Percentiles rank a stretch among this genome's conserved stretches.
These are phyloP conservation scores for Pseudotriccus pelzelni DNA, from an alignment of 2,797 vertebrate genomes.

Conservation along the genomic window DNA sequence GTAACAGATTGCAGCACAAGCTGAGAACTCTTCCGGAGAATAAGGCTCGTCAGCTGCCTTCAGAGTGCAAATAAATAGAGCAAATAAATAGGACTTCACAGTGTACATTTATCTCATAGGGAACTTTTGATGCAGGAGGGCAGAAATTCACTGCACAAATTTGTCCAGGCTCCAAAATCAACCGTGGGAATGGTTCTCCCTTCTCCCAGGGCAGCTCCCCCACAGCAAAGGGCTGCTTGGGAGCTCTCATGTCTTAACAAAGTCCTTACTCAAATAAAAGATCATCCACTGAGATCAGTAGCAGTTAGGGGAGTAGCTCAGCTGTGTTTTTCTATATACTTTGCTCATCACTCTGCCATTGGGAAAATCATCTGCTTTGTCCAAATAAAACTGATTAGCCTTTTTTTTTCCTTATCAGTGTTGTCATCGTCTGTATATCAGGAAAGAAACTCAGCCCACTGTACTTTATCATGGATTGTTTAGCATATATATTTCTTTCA, in stretches of 20 bases:
- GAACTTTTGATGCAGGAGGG: background rate
- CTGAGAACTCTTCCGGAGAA: constrained; percentile 3
- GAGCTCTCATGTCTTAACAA: background rate
- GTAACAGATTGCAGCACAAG: constrained; percentile 6
- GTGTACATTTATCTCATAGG: background rate
- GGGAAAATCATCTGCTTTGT: background rate
- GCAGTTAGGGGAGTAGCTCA: background rate
- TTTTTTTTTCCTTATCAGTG: background rate
- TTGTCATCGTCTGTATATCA: background rate
- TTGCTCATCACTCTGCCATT: background rate
- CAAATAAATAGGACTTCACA: background rate
- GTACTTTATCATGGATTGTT: background rate
- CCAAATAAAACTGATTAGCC: background rate
- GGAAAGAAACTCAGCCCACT: background rate
- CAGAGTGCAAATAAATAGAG: background rate
- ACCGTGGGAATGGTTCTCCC: background rate
- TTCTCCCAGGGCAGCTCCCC: background rate
- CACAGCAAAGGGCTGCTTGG: background rate
- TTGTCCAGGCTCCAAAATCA: background rate
- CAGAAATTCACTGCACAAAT: background rate
- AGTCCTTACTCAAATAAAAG: constrained; percentile 15
- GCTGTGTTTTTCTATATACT: background rate
- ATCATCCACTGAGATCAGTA: background rate
- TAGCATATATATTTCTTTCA: background rate
- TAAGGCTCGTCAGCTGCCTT: background rate